Conservation (phyloP, 2,888 invertebrate genomes). For the Tachina fera region DNA sequence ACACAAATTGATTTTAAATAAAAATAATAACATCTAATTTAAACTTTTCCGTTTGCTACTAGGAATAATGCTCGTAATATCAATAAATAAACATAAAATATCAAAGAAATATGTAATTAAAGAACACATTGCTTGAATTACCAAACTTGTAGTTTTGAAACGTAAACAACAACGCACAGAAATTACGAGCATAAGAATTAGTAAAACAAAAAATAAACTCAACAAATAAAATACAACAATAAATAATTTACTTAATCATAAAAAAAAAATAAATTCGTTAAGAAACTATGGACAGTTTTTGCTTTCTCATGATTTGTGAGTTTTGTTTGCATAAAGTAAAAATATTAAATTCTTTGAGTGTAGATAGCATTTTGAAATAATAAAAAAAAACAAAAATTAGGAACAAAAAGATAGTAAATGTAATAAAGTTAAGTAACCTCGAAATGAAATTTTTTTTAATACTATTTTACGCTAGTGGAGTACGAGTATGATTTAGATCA, state of each 20-base stretch:
- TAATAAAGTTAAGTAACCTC: conserved; percentile 52
- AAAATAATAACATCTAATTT: neutral
- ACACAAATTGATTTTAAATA: neutral
- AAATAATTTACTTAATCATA: conserved; percentile 65
- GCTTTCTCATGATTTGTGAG: conserved; percentile 42
- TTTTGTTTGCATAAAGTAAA: conserved; percentile 62
- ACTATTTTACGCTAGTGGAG: conserved; percentile 37
- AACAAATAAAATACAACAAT: conserved; percentile 49
- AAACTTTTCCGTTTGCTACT: conserved; percentile 42
- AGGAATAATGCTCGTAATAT: conserved; percentile 35
- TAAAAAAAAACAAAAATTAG: conserved; percentile 57
- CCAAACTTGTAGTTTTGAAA: no score
- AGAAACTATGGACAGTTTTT: conserved; percentile 58
- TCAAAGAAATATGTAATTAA: conserved; percentile 54
- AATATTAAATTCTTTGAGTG: conserved; percentile 62
- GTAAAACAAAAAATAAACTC: conserved; percentile 37
- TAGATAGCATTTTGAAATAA: conserved; percentile 64
- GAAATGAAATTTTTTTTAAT: conserved; percentile 48
- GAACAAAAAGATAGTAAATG: conserved; percentile 68
- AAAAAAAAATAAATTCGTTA: conserved; percentile 65
- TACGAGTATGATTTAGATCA: conserved; percentile 11
- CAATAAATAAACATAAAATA: conserved; percentile 34
- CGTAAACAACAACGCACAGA: no score
- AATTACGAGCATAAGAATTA: neutral
- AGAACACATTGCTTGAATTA: no score